phyloP scores from a whole-genome alignment of 1,140 invertebrate genomes.

The Goniozus legneri region DNA sequence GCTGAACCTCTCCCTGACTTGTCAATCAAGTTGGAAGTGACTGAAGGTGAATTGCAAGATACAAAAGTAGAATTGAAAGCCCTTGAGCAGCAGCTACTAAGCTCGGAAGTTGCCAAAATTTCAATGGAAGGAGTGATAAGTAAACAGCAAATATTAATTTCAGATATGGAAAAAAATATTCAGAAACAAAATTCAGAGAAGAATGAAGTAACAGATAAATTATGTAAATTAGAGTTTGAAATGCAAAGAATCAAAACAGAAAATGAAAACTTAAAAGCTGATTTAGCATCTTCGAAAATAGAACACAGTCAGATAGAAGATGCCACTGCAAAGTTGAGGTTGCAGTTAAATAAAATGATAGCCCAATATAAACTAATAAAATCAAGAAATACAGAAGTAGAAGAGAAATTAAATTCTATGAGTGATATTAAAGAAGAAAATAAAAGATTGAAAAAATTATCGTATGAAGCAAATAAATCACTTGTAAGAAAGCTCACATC shows the following conservation, averaged over 20 bases:
- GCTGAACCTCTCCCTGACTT: slow-evolving; percentile 12
- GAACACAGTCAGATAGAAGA: slow-evolving; percentile 39
- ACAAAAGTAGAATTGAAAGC: slow-evolving; percentile 21
- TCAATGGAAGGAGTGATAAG: slow-evolving; percentile 20
- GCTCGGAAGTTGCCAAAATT: slow-evolving; percentile 21
- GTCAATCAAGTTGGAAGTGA: slow-evolving; percentile 24
- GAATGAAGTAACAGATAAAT: slow-evolving; percentile 18
- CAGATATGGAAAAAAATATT: slow-evolving; percentile 24
- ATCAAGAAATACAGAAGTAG: slow-evolving; percentile 32
- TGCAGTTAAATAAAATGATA: slow-evolving; percentile 39
- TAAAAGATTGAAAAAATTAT: slow-evolving; percentile 30
- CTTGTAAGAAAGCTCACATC: slow-evolving; percentile 30
- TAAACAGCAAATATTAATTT: slow-evolving; percentile 24
- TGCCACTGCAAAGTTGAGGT: slow-evolving; percentile 33
- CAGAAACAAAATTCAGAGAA: slow-evolving; percentile 25
- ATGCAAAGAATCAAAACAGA: slow-evolving; percentile 28
- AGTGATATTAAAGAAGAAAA: slow-evolving; percentile 34
- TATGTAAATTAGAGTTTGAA: slow-evolving; percentile 15
- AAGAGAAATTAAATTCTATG: slow-evolving; percentile 32
- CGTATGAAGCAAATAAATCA: slow-evolving; percentile 25
- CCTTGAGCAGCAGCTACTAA: slow-evolving; percentile 24
- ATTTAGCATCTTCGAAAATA: slow-evolving; percentile 30
- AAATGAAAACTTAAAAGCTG: slow-evolving; percentile 27
- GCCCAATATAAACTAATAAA: slow-evolving; percentile 40
- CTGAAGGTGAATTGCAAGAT: slow-evolving; percentile 25